Evolutionary conservation across 1,140 invertebrate genomes (phyloP).

Genomic region (Zaprionus ornatus): DNA sequence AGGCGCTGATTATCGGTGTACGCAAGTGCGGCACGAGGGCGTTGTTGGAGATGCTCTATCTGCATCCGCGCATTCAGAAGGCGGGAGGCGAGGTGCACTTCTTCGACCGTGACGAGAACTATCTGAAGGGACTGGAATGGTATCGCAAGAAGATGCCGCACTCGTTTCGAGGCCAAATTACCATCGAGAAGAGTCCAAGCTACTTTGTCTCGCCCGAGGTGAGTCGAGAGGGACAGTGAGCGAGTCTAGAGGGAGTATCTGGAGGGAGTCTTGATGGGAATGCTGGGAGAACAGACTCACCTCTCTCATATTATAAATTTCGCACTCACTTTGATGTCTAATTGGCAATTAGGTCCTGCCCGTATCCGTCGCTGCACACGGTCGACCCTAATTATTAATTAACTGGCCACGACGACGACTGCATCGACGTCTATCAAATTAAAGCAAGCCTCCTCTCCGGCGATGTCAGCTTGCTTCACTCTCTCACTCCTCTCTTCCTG

Average conservation of each 20-base stretch:
- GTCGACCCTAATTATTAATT: slow-evolving; percentile 70
- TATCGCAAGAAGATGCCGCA: slow-evolving; percentile 96
- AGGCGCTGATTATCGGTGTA: slow-evolving; percentile 96
- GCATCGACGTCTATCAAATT: slow-evolving; percentile 65
- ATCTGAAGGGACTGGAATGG: slow-evolving; percentile 95
- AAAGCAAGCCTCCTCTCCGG: slow-evolving; percentile 63
- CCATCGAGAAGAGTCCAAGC: slow-evolving; percentile 98
- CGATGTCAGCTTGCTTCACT: background rate
- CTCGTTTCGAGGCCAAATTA: slow-evolving; percentile 94
- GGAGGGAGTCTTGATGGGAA: background rate
- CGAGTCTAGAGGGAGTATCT: background rate
- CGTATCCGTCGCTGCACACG: slow-evolving; percentile 34
- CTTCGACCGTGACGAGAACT: slow-evolving; percentile 96
- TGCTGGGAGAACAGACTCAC: background rate
- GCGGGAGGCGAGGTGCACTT: slow-evolving; percentile 97
- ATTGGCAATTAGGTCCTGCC: slow-evolving; percentile 67
- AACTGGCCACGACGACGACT: slow-evolving; percentile 44
- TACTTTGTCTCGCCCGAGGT: slow-evolving; percentile 99
- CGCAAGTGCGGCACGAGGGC: slow-evolving; percentile 97
- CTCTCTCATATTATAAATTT: background rate
- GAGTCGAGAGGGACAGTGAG: slow-evolving; percentile 55
- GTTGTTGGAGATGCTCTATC: slow-evolving; percentile 96
- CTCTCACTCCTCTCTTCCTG: background rate
- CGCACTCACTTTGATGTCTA: slow-evolving; percentile 64
- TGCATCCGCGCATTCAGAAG: slow-evolving; percentile 96